These are phyloP conservation scores for Thunnus thynnus DNA, from an alignment of 2,113 vertebrate genomes.

Conservation along the genomic window DNA sequence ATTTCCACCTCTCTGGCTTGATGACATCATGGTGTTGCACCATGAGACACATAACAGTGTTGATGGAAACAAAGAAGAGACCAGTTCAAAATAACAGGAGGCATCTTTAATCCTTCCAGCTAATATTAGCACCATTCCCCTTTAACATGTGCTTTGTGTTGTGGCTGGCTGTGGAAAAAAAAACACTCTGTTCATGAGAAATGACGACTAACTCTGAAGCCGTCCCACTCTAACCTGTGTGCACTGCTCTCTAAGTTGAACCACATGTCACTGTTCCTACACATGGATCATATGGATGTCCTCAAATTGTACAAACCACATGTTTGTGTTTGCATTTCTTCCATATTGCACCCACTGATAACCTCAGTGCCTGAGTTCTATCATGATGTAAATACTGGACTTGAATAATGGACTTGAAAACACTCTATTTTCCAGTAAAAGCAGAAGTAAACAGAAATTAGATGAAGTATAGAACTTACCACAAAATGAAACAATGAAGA, in stretches of 20 bases:
- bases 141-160: conserved; percentile 60
- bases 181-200: conserved; percentile 34
- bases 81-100: conserved; percentile 38
- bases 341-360: conserved; percentile 56
- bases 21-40: conserved; percentile 62
- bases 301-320: conserved; percentile 64
- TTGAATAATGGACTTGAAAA: conserved; percentile 54
- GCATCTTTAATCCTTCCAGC: conserved; percentile 33
- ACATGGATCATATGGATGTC: conserved; percentile 57
- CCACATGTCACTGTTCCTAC: conserved; percentile 55
- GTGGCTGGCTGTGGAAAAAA: conserved; percentile 36
- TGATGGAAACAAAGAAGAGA: conserved; percentile 36
- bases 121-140: conserved; percentile 4
- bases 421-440: conserved; percentile 36
- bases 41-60: conserved; percentile 16
- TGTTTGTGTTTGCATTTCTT: conserved; percentile 70
- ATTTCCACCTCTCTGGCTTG: conserved; percentile 39
- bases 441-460: conserved; percentile 41
- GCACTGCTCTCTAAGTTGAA: conserved; percentile 62
- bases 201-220: conserved; percentile 46
- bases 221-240: conserved; percentile 48
- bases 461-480: conserved; percentile 63
- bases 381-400: conserved; percentile 27
- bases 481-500: conserved; percentile 45
- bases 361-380: conserved; percentile 26